Conservation (phyloP, 1,140 invertebrate genomes). For the Drosophila seguyi region DNA sequence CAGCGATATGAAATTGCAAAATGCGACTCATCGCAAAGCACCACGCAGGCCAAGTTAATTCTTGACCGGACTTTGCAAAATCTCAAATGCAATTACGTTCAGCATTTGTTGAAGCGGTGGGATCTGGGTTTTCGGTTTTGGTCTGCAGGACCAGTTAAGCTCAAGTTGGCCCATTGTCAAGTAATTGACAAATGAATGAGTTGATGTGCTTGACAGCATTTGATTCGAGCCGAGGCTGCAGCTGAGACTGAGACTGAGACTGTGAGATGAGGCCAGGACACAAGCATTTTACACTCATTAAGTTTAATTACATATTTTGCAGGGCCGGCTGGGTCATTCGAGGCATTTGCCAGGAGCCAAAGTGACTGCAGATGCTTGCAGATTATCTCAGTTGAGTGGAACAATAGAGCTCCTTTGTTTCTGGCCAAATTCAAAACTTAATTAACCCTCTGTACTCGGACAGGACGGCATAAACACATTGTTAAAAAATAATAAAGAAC, state of each 20-base stretch:
- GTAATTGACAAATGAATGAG: conserved; percentile 80
- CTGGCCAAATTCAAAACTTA: conserved; percentile 39
- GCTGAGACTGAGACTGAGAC: conserved; percentile 5
- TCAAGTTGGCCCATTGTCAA: conserved; percentile 62
- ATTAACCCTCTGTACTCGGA: conserved; percentile 18
- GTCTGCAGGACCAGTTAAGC: conserved; percentile 27
- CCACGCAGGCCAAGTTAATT: conserved; percentile 20
- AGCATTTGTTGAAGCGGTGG: conserved; percentile 21
- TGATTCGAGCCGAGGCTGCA: conserved; percentile 40
- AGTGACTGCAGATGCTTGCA: conserved; percentile 36
- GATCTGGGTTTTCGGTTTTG: conserved; percentile 38
- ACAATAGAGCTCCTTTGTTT: conserved; percentile 40
- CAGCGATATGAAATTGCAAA: conserved; percentile 44
- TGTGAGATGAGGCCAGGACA: conserved; percentile 36
- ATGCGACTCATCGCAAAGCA: conserved; percentile 17
- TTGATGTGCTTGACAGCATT: conserved; percentile 69
- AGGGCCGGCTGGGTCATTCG: conserved; percentile 26
- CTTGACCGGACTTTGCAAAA: conserved; percentile 45
- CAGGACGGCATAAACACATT: conserved; percentile 11
- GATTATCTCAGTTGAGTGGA: conserved; percentile 44
- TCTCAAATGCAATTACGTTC: conserved; percentile 63
- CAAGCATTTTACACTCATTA: conserved; percentile 77
- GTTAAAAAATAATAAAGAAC: conserved; percentile 2
- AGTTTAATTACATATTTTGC: conserved; percentile 77
- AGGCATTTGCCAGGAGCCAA: conserved; percentile 28